Evolutionary conservation across 2,113 vertebrate species (phyloP).

Genomic region (Misgurnus anguillicaudatus): DNA sequence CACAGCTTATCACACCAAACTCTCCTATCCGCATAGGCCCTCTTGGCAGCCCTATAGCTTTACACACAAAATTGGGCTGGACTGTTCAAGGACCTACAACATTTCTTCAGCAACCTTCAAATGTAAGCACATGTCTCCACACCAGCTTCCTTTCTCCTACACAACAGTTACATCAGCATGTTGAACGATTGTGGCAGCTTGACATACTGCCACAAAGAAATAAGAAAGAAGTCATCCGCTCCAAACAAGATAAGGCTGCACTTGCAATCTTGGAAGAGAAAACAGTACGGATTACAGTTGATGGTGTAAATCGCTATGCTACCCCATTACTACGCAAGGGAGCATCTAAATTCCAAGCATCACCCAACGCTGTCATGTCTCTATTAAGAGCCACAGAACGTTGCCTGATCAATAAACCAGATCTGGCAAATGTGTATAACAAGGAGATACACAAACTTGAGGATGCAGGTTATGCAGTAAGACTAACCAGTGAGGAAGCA

Average conservation of each 20-base stretch:
- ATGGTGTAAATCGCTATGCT: background rate
- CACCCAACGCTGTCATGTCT: no score
- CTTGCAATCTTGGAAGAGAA: background rate
- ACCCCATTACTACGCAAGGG: background rate
- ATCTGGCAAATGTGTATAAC: no score
- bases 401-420: no score
- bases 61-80: background rate
- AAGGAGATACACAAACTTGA: no score
- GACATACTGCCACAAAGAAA: background rate
- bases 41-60: background rate
- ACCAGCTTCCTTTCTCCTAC: background rate
- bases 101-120: background rate
- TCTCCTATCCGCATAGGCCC: background rate
- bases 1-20: slow-evolving; percentile 7
- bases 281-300: background rate
- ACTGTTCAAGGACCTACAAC: slow-evolving; percentile 22
- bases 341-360: background rate
- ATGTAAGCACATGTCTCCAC: background rate
- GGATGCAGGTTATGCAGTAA: no score
- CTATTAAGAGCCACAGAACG: no score
- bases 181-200: slow-evolving; percentile 2
- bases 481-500: no score
- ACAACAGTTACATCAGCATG: background rate
- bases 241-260: background rate
- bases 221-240: background rate